phyloP scores from a whole-genome alignment of 2,113 vertebrate genomes.

The Nycticorax nycticorax region DNA sequence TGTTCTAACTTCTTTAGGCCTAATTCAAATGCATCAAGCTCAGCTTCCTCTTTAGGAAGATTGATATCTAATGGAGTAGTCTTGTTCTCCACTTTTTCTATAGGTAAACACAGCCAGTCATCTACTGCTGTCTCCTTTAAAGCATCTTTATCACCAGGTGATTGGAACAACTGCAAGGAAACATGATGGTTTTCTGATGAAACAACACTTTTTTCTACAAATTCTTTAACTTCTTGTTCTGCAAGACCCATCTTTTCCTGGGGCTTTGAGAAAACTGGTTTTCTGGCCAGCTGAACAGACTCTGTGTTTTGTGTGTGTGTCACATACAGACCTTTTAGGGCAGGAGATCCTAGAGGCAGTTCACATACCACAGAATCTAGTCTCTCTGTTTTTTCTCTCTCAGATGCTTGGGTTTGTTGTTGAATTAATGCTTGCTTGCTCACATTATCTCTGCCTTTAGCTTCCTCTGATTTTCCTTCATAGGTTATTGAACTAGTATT shows the following conservation, averaged over 20 bases:
- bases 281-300: background rate
- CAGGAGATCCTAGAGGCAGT: background rate
- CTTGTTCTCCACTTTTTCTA: background rate
- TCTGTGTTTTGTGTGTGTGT: slow-evolving; percentile 52
- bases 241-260: background rate
- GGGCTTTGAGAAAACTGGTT: background rate
- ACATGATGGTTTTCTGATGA: slow-evolving; percentile 20
- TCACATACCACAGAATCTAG: slow-evolving; percentile 11
- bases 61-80: background rate
- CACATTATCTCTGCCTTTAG: slow-evolving; percentile 17
- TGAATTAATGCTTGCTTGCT: background rate
- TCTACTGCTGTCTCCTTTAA: slow-evolving; percentile 26
- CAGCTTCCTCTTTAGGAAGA: slow-evolving; percentile 14
- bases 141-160: slow-evolving; percentile 35
- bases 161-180: background rate
- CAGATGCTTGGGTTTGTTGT: background rate
- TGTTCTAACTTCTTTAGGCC: slow-evolving; percentile 50
- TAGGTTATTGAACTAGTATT: background rate
- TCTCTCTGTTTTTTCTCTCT: slow-evolving; percentile 24
- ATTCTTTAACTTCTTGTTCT: slow-evolving; percentile 33
- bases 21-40: background rate
- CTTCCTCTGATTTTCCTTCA: slow-evolving; percentile 1
- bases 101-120: background rate
- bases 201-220: slow-evolving; percentile 4
- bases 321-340: slow-evolving; percentile 16